Base-by-base conservation (phyloP, 2,888 invertebrate species). In the Drosophila mayaguana region DNA sequence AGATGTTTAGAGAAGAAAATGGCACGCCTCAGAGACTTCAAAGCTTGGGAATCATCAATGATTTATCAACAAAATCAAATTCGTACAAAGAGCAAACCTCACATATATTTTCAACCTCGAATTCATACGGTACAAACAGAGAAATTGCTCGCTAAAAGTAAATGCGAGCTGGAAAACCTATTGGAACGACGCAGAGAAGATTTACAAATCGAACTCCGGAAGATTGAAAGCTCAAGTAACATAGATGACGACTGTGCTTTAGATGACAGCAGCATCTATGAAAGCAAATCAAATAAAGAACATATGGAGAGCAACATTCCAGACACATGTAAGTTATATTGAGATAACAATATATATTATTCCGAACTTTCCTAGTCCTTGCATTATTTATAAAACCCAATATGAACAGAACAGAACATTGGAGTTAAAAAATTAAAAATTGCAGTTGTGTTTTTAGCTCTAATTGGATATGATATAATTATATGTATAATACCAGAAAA, bases 1-100 rank as follows among this genome's bases (percentile, higher is more conserved):
- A 95, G 96, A 88, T 95, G 96, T 61, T 94, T 99, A 43, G 98
- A 99, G 92, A 95, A 96, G 68, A 98, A 99, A 93, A 96, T 98
- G 95, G 95, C 95, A 43, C 94, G 98, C 9, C 96, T 98, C 76
- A 96, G 96, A 81, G 97, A 98, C 93, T 98, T 97, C 92, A 96
- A 97, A 80, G 95, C 95, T 57, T 98, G 98, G 97, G 98, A 98
- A 91, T 94, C 94, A 43, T 95, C 96, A 55, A 97, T 97, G 80
- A 95, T 95, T 82, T 95, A 95, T 59, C 94, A 98, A 57, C 94
- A 95, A 25, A 95, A 96, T 92, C 98, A 96, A 91, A 98, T 99
- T 82, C 94, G 96, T 88, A 98, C 98, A 0, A 96, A 96, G 92
- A 93, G 96, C 0, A 96, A 96, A 89, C 99, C 99, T 2, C 95